phyloP scores from a whole-genome alignment of 2,888 invertebrate genomes.

The Dryocosmus kuriphilus region DNA sequence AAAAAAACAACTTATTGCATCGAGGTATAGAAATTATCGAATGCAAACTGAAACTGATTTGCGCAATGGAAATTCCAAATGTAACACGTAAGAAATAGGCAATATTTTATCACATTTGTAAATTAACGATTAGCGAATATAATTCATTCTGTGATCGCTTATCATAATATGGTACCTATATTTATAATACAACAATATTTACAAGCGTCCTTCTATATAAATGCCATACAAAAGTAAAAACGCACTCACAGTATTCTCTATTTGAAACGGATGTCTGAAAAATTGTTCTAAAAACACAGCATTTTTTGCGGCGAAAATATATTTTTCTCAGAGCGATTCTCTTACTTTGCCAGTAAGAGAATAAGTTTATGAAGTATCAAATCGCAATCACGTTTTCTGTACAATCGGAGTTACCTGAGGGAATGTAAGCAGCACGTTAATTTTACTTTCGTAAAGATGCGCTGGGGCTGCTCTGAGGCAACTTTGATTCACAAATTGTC shows the following conservation, averaged over 20 bases:
- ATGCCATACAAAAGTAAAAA: conserved; percentile 68
- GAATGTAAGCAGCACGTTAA: conserved; percentile 16
- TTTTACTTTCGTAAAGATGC: conserved; percentile 26
- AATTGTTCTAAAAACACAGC: conserved; percentile 34
- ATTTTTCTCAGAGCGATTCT: neutral
- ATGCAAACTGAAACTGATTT: conserved; percentile 1
- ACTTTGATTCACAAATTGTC: conserved; percentile 22
- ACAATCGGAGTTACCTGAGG: conserved; percentile 18
- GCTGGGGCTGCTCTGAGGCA: conserved; percentile 16
- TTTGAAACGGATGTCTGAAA: conserved; percentile 53
- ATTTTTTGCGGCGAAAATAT: conserved; percentile 12
- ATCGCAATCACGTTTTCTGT: conserved; percentile 10
- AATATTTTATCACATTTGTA: conserved; percentile 38
- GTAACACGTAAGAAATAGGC: conserved; percentile 42
- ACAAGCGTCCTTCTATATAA: conserved; percentile 56
- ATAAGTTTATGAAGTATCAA: neutral
- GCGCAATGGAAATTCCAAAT: neutral
- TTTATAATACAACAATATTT: conserved; percentile 30
- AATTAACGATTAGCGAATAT: conserved; percentile 24
- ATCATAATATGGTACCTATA: neutral
- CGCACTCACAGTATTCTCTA: conserved; percentile 51
- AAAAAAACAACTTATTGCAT: neutral
- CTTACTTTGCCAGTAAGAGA: neutral
- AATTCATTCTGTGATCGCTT: conserved; percentile 25
- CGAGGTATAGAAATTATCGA: conserved; percentile 4